Conservation (phyloP, 2,113 vertebrate species). For the Clarias gariepinus region DNA sequence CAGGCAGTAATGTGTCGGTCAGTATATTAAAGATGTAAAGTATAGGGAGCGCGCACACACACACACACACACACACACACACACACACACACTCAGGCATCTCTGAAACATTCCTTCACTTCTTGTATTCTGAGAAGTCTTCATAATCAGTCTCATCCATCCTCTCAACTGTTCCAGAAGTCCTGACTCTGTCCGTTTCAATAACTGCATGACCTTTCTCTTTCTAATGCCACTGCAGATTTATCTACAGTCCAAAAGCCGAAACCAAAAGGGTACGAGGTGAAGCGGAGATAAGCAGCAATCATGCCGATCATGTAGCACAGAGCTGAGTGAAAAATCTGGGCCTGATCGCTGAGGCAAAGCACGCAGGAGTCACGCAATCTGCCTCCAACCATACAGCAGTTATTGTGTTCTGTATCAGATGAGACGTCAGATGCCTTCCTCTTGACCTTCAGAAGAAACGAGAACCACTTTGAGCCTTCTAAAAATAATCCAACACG, state of each 20-base stretch:
- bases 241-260: neutral
- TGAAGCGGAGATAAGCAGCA: conserved; percentile 36
- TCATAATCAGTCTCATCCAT: conserved; percentile 33
- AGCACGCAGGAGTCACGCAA: conserved; percentile 3
- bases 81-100: too few species aligned
- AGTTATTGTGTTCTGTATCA: conserved; percentile 5
- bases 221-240: conserved; percentile 24
- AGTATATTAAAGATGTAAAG: neutral
- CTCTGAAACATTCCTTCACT: neutral
- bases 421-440: neutral
- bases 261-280: conserved; percentile 28
- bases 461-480: neutral
- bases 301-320: neutral
- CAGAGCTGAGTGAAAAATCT: neutral
- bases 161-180: neutral
- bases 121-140: neutral
- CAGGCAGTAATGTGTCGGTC: neutral
- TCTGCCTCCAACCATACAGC: conserved; percentile 11
- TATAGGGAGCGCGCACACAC: neutral
- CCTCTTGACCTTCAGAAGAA: conserved; percentile 12
- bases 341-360: neutral
- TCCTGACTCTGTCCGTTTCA: conserved; percentile 1
- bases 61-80: too few species aligned
- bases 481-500: conserved; percentile 23
- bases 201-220: conserved; percentile 17